Conservation (phyloP, 2,888 invertebrate species). For the Stenichneumon culpator region DNA sequence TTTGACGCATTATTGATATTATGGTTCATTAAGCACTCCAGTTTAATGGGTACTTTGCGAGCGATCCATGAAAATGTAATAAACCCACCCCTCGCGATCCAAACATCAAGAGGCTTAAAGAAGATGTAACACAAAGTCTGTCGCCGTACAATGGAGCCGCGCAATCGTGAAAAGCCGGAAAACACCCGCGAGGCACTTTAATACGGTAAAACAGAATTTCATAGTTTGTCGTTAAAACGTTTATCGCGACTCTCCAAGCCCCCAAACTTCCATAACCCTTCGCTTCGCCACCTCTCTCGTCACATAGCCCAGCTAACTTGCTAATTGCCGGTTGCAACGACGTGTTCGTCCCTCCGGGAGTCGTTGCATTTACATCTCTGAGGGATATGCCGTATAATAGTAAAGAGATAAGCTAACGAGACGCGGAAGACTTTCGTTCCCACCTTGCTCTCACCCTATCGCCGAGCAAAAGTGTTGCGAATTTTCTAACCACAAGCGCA, state of each 20-base stretch:
- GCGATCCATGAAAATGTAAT: conserved; percentile 2
- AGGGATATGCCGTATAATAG: conserved; percentile 42
- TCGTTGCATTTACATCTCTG: conserved; percentile 64
- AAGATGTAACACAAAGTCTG: not conserved
- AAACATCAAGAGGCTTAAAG: conserved; percentile 26
- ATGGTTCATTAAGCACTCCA: not conserved
- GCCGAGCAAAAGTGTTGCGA: not conserved
- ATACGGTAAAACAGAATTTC: conserved; percentile 49
- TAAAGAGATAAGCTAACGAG: conserved; percentile 35
- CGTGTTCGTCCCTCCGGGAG: conserved; percentile 50
- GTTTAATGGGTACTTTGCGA: not conserved
- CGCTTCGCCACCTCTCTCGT: not conserved
- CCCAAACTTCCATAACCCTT: conserved; percentile 25
- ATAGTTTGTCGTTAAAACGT: conserved; percentile 62
- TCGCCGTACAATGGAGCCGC: not conserved
- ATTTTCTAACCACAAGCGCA: not conserved
- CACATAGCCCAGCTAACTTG: conserved; percentile 21
- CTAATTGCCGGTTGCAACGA: conserved; percentile 60
- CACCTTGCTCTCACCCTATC: not conserved
- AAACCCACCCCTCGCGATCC: not conserved
- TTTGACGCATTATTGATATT: not conserved
- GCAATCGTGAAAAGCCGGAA: not conserved
- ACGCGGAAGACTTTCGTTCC: conserved; percentile 2
- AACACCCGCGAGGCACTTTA: conserved; percentile 22
- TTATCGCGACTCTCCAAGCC: conserved; percentile 52